Evolutionary conservation across 2,797 vertebrate genomes (phyloP).

Genomic region (Tragelaphus eurycerus): DNA sequence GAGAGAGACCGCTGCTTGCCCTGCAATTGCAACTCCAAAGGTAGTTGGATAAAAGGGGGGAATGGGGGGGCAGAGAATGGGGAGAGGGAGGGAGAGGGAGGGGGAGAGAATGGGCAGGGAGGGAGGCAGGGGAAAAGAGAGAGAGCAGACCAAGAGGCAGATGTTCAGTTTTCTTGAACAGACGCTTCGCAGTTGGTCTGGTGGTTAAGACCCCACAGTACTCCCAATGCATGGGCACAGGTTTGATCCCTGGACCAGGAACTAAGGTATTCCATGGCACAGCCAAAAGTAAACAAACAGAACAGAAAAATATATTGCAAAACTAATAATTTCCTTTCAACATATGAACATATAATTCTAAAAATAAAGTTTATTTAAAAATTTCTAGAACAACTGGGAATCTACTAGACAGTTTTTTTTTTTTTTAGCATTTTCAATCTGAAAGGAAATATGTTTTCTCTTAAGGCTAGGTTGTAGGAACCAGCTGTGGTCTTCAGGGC

Average conservation of each 20-base stretch:
- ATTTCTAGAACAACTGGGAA: not conserved
- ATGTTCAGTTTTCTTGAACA: not conserved
- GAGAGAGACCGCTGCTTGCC: slow-evolving; percentile 83
- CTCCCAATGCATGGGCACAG: not conserved
- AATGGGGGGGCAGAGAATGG: no score
- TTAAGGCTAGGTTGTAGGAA: not conserved
- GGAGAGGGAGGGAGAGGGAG: no score
- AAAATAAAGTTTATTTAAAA: not conserved
- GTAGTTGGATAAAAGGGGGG: slow-evolving; percentile 74
- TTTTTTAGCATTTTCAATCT: not conserved
- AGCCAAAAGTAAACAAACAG: not conserved
- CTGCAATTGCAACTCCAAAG: slow-evolving; percentile 88
- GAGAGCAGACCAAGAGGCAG: not conserved
- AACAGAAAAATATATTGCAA: not conserved
- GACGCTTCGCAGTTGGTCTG: not conserved
- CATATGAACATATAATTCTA: not conserved
- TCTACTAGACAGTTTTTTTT: not conserved
- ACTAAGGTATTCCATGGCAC: not conserved
- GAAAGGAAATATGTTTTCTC: not conserved
- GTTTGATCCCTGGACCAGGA: not conserved
- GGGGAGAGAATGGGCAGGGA: no score
- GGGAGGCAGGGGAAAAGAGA: not conserved
- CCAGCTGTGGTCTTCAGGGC: not conserved
- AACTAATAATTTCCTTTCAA: not conserved
- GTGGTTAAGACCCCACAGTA: not conserved